phyloP scores from a whole-genome alignment of 2,888 invertebrate species.

The Colostygia pectinataria region DNA sequence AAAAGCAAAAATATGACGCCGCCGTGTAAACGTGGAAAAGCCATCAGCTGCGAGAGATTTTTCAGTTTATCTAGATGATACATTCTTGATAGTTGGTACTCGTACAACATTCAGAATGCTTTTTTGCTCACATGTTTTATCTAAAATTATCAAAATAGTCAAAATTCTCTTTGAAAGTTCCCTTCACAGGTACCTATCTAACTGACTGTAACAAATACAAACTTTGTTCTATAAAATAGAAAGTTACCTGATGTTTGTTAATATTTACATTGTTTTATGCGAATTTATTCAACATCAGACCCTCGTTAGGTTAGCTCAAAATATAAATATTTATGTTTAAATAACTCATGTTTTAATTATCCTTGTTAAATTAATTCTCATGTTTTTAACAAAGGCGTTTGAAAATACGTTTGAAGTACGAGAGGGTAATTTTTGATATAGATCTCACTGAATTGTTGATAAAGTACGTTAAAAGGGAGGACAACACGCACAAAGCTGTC shows the following conservation, averaged over 20 bases:
- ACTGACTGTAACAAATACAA: too few species aligned
- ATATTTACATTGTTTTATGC: background rate
- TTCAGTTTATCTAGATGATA: too few species aligned
- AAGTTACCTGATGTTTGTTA: background rate
- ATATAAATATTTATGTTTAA: constrained; percentile 14
- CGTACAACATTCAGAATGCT: too few species aligned
- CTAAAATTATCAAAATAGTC: too few species aligned
- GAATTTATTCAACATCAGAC: constrained; percentile 13
- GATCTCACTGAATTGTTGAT: background rate
- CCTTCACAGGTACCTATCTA: too few species aligned
- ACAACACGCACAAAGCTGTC: background rate
- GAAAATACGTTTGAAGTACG: constrained; percentile 16
- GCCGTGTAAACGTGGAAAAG: too few species aligned
- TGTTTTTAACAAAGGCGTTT: constrained; percentile 30
- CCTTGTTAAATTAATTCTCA: constrained; percentile 29
- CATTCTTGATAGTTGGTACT: too few species aligned
- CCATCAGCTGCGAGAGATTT: too few species aligned
- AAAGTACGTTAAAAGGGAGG: background rate
- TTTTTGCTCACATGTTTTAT: too few species aligned
- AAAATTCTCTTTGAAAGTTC: too few species aligned
- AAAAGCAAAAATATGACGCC: too few species aligned
- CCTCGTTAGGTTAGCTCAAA: constrained; percentile 1
- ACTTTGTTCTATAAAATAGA: background rate
- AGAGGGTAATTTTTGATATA: constrained; percentile 2
- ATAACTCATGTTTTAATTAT: constrained; percentile 30